These are phyloP conservation scores for Lissonota sp. DNA, from an alignment of 2,888 invertebrate species.

Conservation along the genomic window DNA sequence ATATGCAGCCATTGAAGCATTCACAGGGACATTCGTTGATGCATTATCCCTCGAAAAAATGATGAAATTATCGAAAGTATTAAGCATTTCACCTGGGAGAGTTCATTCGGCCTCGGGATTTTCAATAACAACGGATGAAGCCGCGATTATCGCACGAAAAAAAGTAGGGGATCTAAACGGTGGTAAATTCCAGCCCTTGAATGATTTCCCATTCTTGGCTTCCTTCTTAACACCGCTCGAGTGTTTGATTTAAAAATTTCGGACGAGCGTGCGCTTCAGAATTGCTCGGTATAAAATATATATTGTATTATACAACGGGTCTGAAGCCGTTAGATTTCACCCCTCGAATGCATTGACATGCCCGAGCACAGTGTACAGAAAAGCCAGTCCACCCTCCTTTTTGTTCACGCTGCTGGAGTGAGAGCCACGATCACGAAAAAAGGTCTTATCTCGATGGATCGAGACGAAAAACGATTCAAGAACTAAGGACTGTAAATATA, in stretches of 20 bases:
- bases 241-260: conserved; percentile 79
- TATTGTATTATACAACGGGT: conserved; percentile 34
- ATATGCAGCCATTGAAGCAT: too few relatives aligned
- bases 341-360: conserved; percentile 56
- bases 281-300: conserved; percentile 11
- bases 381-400: conserved; percentile 35
- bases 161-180: conserved; percentile 22
- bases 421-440: conserved; percentile 59
- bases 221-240: conserved; percentile 74
- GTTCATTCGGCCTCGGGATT: conserved; percentile 15
- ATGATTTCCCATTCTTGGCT: conserved; percentile 50
- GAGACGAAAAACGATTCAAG: conserved; percentile 51
- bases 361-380: conserved; percentile 13
- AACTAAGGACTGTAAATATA: conserved; percentile 38
- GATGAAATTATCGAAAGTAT: too few relatives aligned
- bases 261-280: conserved; percentile 59
- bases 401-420: conserved; percentile 46
- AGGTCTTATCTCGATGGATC: conserved; percentile 65
- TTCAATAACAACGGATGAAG: conserved; percentile 29
- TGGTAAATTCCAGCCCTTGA: conserved; percentile 14
- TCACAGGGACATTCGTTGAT: too few relatives aligned
- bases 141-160: not conserved
- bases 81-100: not conserved
- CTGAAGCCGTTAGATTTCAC: conserved; percentile 74
- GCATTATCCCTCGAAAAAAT: too few relatives aligned